Conservation (phyloP, 2,797 vertebrate genomes). For the Neosilurus hyrtlii region DNA sequence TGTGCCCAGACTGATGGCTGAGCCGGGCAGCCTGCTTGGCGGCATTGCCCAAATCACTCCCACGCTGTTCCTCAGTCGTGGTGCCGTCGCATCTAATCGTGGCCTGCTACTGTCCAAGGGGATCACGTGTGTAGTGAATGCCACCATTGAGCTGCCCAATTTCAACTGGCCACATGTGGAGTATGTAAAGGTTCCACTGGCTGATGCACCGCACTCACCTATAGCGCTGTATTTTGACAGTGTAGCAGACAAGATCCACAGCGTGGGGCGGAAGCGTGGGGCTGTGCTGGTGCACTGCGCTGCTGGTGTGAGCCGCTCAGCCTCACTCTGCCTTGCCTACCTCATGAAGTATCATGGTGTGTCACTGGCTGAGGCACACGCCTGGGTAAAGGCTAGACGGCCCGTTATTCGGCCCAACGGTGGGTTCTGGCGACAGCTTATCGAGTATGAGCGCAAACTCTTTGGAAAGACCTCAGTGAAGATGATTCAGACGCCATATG, state of each 20-base stretch:
- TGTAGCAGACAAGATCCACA: slow-evolving; percentile 94
- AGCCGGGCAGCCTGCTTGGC: slow-evolving; percentile 79
- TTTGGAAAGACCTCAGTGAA: slow-evolving; percentile 93
- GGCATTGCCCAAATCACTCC: slow-evolving; percentile 96
- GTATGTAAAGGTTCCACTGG: slow-evolving; percentile 93
- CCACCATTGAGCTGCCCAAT: slow-evolving; percentile 95
- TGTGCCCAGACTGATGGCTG: slow-evolving; percentile 85
- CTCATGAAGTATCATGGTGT: slow-evolving; percentile 96
- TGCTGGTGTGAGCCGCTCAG: slow-evolving; percentile 90
- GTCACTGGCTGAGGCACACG: slow-evolving; percentile 89
- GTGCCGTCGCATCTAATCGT: slow-evolving; percentile 92
- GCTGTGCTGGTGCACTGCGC: slow-evolving; percentile 93
- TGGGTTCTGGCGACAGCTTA: slow-evolving; percentile 96
- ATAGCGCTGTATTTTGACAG: slow-evolving; percentile 96
- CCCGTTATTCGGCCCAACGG: slow-evolving; percentile 93
- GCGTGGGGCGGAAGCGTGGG: slow-evolving; percentile 88
- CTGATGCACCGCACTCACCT: slow-evolving; percentile 92
- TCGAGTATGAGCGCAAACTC: slow-evolving; percentile 94
- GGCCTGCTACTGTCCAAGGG: slow-evolving; percentile 91
- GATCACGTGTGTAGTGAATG: slow-evolving; percentile 95
- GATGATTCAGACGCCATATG: slow-evolving; percentile 96
- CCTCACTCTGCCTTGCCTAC: slow-evolving; percentile 94
- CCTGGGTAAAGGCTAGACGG: slow-evolving; percentile 92
- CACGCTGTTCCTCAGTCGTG: slow-evolving; percentile 90
- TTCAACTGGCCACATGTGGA: slow-evolving; percentile 97